Base-by-base conservation (phyloP, 2,888 invertebrate species). In the Yponomeuta sedellus region DNA sequence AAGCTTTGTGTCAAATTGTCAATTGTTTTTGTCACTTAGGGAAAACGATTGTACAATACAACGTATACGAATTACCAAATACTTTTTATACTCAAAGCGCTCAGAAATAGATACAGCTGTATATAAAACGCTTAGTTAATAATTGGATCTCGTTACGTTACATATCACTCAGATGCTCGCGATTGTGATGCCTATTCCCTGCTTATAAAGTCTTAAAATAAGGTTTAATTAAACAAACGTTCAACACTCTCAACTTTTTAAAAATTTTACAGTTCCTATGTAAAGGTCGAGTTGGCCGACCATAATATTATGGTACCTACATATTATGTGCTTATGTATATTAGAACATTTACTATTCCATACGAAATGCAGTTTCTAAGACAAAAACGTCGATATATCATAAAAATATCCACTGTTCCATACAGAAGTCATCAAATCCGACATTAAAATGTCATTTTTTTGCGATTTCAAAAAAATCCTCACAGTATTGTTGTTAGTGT, bases 61-160 rank as follows among this genome's bases (percentile, higher is more conserved):
- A 52, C 16, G 44, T 52, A 52, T 52, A 52, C 44, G 44, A 52
- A 52, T 52, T 52, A 52, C 44, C 44, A 52, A 52, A 52, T 52
- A 52, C 12, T 52, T 52, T 52, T 52, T 12, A 52, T 52, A 52
- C 44, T 52, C 44, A 6, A 52, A 52, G 12, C 44, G 44, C 44
- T 52, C 44, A 4, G 44, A 52, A 16, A 52, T 52, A 52, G 8
- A 16, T 52, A 52, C 44, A 52, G 44, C 16, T 52, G 44, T 52
- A 16, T 52, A 52, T 12, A 52, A 16, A 12, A 52, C 3, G 44
- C 16, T 52, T 52, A 52, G 44, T 52, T 16, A 52, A 12, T 16
- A 16, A 16, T 52, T 52, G 16, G 44, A 52, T 52, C 12, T 16
- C 44, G 16, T 52, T 16, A 16, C 44, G 16, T 52, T 52, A 52